phyloP scores from a whole-genome alignment of 2,113 vertebrate species.

The Ochotona princeps region DNA sequence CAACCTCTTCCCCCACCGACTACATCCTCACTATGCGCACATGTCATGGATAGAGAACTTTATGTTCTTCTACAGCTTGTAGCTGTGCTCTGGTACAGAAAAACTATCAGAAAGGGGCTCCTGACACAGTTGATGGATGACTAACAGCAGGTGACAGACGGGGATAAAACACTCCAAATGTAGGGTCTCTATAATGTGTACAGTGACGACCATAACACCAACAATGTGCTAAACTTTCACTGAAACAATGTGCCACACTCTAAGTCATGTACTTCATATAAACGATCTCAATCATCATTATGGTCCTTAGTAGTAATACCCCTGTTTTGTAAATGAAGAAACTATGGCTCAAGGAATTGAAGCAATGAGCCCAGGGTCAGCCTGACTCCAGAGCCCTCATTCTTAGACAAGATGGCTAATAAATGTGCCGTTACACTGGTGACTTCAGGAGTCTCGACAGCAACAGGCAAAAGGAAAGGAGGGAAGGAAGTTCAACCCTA shows the following conservation, averaged over 20 bases:
- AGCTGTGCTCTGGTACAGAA: not conserved
- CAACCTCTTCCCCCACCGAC: not conserved
- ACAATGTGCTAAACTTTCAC: not conserved
- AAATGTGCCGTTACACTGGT: not conserved
- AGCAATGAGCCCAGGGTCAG: slow-evolving; percentile 7
- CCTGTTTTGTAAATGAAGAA: slow-evolving; percentile 31
- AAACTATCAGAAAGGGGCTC: not conserved
- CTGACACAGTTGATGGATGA: not conserved
- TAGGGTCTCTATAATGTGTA: not conserved
- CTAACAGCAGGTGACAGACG: not conserved
- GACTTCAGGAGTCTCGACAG: not conserved
- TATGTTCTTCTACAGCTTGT: not conserved
- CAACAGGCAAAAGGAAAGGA: not conserved
- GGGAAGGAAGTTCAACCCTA: not conserved
- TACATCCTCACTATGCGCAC: not conserved
- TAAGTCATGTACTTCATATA: not conserved
- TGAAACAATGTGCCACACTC: not conserved
- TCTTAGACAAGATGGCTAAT: slow-evolving; percentile 17
- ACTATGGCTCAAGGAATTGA: not conserved
- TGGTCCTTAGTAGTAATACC: not conserved
- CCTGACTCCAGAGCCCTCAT: not conserved
- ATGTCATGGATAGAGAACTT: not conserved
- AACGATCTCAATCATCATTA: not conserved
- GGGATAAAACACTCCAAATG: not conserved
- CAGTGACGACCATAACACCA: not conserved